A percentile compares a stretch with the other conserved stretches of the same genome.
These are phyloP conservation scores for Cheilosia scutellata DNA, from an alignment of 2,888 invertebrate species.

Conservation along the genomic window DNA sequence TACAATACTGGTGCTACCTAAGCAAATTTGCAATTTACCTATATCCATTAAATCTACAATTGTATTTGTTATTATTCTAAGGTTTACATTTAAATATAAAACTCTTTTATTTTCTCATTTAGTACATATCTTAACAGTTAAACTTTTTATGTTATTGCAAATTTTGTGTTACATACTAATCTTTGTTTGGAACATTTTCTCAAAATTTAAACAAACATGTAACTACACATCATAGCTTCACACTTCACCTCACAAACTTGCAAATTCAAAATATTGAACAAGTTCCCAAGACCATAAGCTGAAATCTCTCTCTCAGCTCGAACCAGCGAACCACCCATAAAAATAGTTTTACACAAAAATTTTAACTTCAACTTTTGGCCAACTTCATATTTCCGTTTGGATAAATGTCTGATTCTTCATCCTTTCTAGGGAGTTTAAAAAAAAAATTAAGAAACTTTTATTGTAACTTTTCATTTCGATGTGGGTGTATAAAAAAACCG, in stretches of 20 bases:
- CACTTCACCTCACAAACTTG: too few species aligned
- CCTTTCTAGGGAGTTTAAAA: neutral
- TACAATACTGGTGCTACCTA: slow-evolving; percentile 62
- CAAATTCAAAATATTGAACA: neutral
- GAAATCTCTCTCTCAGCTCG: slow-evolving; percentile 36
- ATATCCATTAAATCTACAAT: slow-evolving; percentile 29
- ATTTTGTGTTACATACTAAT: neutral
- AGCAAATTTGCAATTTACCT: slow-evolving; percentile 14
- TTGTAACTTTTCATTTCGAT: slow-evolving; percentile 17
- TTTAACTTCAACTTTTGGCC: slow-evolving; percentile 28
- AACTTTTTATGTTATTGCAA: neutral
- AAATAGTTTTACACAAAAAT: slow-evolving; percentile 27
- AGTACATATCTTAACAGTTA: neutral
- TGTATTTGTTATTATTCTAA: slow-evolving; percentile 18
- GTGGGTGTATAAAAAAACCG: neutral
- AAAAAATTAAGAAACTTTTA: neutral
- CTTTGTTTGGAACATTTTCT: too few species aligned
- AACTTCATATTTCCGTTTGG: slow-evolving; percentile 15
- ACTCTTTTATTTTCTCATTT: neutral
- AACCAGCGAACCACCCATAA: slow-evolving; percentile 19
- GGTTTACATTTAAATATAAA: slow-evolving; percentile 35
- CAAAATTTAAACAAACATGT: too few species aligned
- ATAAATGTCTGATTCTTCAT: slow-evolving; percentile 39
- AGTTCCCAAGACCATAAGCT: slow-evolving; percentile 1
- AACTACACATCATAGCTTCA: too few species aligned